phyloP scores from a whole-genome alignment of 2,113 vertebrate genomes.

The Poeciliopsis prolifica region DNA sequence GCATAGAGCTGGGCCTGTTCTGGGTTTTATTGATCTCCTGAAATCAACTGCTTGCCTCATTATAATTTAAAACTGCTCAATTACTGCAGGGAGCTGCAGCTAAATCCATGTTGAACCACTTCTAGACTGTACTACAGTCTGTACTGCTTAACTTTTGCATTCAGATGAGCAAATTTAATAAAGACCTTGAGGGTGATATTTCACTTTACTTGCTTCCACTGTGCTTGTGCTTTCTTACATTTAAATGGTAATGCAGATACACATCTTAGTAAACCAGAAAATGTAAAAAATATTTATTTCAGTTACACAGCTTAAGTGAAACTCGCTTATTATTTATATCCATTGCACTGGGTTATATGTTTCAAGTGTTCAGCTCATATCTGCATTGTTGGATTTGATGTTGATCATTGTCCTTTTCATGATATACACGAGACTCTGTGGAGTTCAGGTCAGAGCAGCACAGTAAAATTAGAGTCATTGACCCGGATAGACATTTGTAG shows the following conservation, averaged over 20 bases:
- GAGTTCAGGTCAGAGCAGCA: no score
- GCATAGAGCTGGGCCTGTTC: constrained; percentile 1
- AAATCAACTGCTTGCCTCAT: constrained; percentile 36
- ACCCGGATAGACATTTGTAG: no score
- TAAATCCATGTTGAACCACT: constrained; percentile 10
- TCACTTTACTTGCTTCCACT: background rate
- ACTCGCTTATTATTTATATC: background rate
- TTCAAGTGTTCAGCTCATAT: background rate
- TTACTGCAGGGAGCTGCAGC: constrained; percentile 5
- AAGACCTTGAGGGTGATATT: constrained; percentile 10
- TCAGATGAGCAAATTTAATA: constrained; percentile 13
- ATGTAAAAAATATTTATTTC: background rate
- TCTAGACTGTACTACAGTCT: constrained; percentile 7
- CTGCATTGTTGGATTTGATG: no score
- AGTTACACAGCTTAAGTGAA: background rate
- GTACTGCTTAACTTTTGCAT: constrained; percentile 6
- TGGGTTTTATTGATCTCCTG: constrained; percentile 38
- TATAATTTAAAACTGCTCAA: constrained; percentile 32
- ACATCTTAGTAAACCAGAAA: background rate
- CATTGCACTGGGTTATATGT: background rate
- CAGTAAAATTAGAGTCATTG: no score
- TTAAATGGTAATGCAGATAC: background rate
- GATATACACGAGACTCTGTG: no score
- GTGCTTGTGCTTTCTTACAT: background rate
- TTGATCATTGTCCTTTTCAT: no score